Conservation (phyloP, 2,113 vertebrate genomes). For the Uria lomvia region DNA sequence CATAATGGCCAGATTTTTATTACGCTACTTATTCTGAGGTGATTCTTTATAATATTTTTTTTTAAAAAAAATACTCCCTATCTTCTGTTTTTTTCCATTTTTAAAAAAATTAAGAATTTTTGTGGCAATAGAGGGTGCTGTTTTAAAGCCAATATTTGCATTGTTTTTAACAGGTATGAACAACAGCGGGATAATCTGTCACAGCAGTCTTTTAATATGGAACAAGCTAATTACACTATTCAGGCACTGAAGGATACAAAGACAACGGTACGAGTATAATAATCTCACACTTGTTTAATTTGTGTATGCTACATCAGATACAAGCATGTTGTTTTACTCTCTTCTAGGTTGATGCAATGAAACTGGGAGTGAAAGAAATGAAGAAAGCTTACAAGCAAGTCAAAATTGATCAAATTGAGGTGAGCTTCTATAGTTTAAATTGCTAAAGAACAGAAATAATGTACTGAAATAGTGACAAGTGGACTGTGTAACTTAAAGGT, state of each 20-base stretch:
- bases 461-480: neutral
- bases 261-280: constrained; percentile 84
- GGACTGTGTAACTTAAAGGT: neutral
- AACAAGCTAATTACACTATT: constrained; percentile 99
- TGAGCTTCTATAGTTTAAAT: constrained; percentile 47
- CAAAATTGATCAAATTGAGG: constrained; percentile 97
- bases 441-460: neutral
- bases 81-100: neutral
- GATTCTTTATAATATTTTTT: neutral
- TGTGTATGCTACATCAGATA: neutral
- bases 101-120: neutral
- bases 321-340: neutral
- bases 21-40: neutral
- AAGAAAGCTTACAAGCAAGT: constrained; percentile 97
- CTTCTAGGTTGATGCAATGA: constrained; percentile 95
- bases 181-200: constrained; percentile 91
- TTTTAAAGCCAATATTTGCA: neutral
- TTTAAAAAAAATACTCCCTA: neutral
- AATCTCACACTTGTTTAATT: neutral
- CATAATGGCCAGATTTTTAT: neutral
- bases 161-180: constrained; percentile 86
- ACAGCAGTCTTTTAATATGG: constrained; percentile 99
- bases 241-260: constrained; percentile 96
- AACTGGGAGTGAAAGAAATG: constrained; percentile 96
- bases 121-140: neutral